Conservation (phyloP, 1,140 invertebrate genomes). For the Pogonognathellus flavescens region DNA sequence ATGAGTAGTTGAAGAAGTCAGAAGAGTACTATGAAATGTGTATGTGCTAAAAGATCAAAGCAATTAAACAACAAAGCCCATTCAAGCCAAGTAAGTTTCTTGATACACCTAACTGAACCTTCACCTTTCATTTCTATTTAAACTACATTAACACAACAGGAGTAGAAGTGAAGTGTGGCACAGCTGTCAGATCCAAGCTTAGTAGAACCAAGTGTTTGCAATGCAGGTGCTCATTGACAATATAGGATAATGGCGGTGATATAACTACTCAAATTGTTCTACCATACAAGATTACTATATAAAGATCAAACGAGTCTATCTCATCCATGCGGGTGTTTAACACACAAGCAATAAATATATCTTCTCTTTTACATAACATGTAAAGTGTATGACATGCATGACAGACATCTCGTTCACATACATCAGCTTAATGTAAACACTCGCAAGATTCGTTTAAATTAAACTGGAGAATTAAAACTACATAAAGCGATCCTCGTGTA, state of each 20-base stretch:
- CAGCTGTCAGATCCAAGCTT: neutral
- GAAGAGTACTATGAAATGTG: neutral
- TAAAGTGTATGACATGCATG: no score
- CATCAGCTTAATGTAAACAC: no score
- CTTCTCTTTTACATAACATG: no score
- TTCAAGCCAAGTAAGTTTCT: conserved; percentile 28
- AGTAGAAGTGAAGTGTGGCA: conserved; percentile 27
- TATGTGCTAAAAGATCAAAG: conserved; percentile 18
- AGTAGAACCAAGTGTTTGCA: neutral
- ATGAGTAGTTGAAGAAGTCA: neutral
- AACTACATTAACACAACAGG: neutral
- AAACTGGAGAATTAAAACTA: no score
- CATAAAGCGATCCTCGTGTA: no score
- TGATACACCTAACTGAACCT: conserved; percentile 25
- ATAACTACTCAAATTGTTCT: no score
- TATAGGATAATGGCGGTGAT: neutral
- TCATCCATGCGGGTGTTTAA: no score
- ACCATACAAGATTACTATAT: no score
- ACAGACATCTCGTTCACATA: no score
- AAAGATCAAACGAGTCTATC: no score
- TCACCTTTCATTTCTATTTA: conserved; percentile 26
- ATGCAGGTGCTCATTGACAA: conserved; percentile 3
- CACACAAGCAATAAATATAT: no score
- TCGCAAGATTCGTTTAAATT: no score
- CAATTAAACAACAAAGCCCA: conserved; percentile 48